These are phyloP conservation scores for Myotis findleyi DNA, from an alignment of 2,797 vertebrate species.

Conservation along the genomic window DNA sequence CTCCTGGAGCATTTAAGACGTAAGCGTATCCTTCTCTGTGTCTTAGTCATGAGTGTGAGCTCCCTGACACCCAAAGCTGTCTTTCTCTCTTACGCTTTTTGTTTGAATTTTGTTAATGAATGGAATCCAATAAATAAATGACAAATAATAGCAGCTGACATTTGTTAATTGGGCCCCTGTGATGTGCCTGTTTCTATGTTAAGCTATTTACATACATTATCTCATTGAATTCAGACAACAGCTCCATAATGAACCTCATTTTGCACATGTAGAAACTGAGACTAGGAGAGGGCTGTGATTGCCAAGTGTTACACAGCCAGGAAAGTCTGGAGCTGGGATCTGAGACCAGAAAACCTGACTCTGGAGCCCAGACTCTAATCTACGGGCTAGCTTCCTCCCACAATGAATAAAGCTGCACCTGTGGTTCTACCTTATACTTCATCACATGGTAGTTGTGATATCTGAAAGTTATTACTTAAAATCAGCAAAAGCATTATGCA, in stretches of 20 bases:
- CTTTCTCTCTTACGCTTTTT: neutral
- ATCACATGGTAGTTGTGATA: neutral
- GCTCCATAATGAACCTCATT: neutral
- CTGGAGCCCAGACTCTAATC: neutral
- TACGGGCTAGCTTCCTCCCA: neutral
- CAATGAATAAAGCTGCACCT: neutral
- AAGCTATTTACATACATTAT: neutral
- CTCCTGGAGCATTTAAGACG: neutral
- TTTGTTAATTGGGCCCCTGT: neutral
- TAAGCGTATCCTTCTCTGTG: neutral
- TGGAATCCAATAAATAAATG: neutral
- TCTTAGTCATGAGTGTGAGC: neutral
- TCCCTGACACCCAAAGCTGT: neutral
- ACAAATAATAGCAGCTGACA: neutral
- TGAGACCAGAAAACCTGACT: neutral
- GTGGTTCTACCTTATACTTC: neutral
- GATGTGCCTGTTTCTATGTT: neutral
- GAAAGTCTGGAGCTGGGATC: neutral
- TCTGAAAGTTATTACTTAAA: conserved; percentile 34
- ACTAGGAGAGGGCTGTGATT: neutral
- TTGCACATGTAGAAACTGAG: conserved; percentile 24
- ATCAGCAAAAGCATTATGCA: conserved; percentile 11
- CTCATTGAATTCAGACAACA: neutral
- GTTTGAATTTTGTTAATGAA: neutral
- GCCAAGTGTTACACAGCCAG: neutral